phyloP scores from a whole-genome alignment of 1,140 invertebrate genomes.

The Wasmannia auropunctata region DNA sequence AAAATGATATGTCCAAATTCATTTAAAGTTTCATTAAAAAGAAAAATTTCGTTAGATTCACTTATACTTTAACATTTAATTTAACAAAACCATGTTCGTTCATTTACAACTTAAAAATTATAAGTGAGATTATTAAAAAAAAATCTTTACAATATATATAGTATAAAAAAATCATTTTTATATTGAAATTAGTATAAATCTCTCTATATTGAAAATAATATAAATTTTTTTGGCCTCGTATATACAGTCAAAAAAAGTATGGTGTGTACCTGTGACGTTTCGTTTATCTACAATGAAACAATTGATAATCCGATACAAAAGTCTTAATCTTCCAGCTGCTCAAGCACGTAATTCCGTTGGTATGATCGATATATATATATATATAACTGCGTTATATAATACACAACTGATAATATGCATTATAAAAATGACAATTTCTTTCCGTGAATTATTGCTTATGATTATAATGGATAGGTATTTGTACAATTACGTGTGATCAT shows the following conservation, averaged over 20 bases:
- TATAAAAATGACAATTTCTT: conserved; percentile 19
- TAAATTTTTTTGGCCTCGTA: neutral
- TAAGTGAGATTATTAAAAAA: neutral
- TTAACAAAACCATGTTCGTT: neutral
- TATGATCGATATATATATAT: too few species aligned
- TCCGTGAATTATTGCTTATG: neutral
- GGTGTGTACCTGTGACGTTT: neutral
- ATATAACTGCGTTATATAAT: neutral
- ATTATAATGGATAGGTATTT: conserved; percentile 59
- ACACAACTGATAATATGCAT: conserved; percentile 7
- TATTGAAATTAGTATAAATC: neutral
- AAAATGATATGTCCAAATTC: neutral
- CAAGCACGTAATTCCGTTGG: neutral
- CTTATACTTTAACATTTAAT: neutral
- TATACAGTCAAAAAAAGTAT: neutral
- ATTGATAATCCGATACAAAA: conserved; percentile 15
- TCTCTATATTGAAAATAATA: neutral
- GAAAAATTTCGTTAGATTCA: neutral
- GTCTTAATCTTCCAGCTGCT: conserved; percentile 20
- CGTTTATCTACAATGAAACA: conserved; percentile 5
- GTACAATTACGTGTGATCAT: conserved; percentile 58
- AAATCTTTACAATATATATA: neutral
- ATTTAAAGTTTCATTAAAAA: neutral
- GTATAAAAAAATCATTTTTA: neutral
- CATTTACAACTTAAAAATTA: neutral